These are phyloP conservation scores for Edolisoma coerulescens DNA, from an alignment of 2,113 vertebrate species.

Conservation along the genomic window DNA sequence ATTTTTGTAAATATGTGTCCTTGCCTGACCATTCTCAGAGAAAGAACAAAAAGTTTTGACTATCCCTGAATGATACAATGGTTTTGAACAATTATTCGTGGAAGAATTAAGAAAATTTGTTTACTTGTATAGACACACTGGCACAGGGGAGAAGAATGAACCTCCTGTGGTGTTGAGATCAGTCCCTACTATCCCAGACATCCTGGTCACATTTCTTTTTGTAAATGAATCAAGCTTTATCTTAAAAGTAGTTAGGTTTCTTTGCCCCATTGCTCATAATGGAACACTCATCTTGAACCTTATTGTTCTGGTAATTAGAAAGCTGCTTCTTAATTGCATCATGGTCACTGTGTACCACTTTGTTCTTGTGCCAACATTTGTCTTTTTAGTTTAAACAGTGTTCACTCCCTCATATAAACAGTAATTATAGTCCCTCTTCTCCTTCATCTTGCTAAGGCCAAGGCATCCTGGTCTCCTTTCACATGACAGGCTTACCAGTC, in stretches of 20 bases:
- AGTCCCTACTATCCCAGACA: neutral
- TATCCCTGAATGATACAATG: neutral
- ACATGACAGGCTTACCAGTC: neutral
- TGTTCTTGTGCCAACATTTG: constrained; percentile 55
- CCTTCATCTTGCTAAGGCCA: neutral
- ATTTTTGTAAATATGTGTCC: neutral
- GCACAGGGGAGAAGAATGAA: neutral
- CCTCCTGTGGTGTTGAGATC: neutral
- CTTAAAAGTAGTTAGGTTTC: constrained; percentile 43
- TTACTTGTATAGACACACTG: neutral
- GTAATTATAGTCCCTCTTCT: constrained; percentile 15
- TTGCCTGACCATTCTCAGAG: neutral
- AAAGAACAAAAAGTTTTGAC: neutral
- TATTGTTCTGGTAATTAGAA: constrained; percentile 58
- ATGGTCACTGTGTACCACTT: constrained; percentile 44
- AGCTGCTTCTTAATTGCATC: constrained; percentile 51
- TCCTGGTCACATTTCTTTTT: neutral
- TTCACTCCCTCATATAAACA: constrained; percentile 32
- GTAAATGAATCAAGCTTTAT: neutral
- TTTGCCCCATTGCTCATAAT: constrained; percentile 57
- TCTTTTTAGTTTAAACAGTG: constrained; percentile 1
- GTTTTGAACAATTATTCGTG: neutral
- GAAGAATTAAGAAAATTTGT: neutral
- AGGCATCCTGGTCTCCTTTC: neutral
- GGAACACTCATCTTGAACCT: constrained; percentile 48